A percentile compares a stretch with the other conserved stretches of the same genome.
Conservation (phyloP, 2,113 vertebrate species). For the Sphyrna mokarran region DNA sequence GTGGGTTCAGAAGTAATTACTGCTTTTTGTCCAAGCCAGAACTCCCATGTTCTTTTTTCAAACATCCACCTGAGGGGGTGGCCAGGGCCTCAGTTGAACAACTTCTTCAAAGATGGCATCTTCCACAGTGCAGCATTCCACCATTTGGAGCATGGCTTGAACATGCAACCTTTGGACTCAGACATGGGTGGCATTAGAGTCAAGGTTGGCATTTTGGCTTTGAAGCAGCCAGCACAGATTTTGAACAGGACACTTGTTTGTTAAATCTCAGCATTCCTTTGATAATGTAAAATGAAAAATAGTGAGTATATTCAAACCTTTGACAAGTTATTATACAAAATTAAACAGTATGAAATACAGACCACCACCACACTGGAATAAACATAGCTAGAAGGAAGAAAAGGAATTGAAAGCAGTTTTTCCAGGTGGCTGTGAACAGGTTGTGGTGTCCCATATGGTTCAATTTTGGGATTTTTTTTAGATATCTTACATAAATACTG, state of each 20-base stretch:
- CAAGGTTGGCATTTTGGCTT: neutral
- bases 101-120: neutral
- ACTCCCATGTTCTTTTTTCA: neutral
- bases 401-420: neutral
- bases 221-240: neutral
- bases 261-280: neutral
- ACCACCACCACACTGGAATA: neutral
- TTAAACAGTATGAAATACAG: neutral
- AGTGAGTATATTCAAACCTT: neutral
- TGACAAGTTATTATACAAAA: neutral
- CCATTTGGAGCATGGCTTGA: neutral
- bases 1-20: too few relatives aligned
- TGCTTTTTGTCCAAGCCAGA: too few relatives aligned
- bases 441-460: neutral
- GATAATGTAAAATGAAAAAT: neutral
- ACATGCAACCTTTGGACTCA: neutral
- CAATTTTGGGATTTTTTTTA: neutral
- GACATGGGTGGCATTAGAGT: too few relatives aligned
- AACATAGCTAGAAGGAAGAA: neutral
- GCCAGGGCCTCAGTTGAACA: neutral
- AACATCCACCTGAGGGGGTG: neutral
- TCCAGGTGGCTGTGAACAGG: neutral
- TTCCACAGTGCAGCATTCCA: neutral
- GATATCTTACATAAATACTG: neutral
- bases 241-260: too few relatives aligned